Evolutionary conservation across 2,888 invertebrate genomes (phyloP), one percentile per base, ranked within the genome.

Genomic region (Tenthredo mesomela): DNA sequence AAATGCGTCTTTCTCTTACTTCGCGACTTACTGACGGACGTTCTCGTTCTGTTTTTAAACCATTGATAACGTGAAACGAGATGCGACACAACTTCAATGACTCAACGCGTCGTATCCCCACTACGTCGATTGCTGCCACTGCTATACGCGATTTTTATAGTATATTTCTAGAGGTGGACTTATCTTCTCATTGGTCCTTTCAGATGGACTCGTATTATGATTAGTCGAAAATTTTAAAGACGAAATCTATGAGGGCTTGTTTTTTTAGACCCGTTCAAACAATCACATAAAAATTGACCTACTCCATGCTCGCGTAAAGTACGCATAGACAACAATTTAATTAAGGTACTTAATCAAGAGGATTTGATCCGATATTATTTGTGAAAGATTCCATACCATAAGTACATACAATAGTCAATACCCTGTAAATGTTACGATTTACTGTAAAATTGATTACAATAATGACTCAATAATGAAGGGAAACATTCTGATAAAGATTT

Each of bases 51-150:
- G n/a, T n/a, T 43, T 73, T 73, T 73, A 43, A 15, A 43, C 71
- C 71, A 43, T 43, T 73, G 43, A 73, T 73, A 73, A 43, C 9
- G 43, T 43, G 43, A 43, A 73, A 73, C 12, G n/a, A 73, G 21
- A 43, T 70, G 18, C 18, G 25, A 33, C 37, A 37, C 70, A 37
- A 70, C 70, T 37, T 37, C 18, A 37, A 37, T 37, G 70, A 70
- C 61, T 61, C 61, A 61, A 50, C 54, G 54, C 54, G 54, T 54
- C 54, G 54, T 54, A 54, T 54, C 54, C 54, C 10, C 61, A 10
- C 61, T 25, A 12, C 9, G 21, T 12, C 10, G 25, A 61, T 25
- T 54, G 1, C 2, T n/a, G 54, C n/a, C 54, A 2, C 7, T 54
- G 54, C 54, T n/a, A n/a, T 54, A n/a, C n/a, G n/a, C n/a, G 54